Base-by-base conservation (phyloP, 2,888 invertebrate species). In the Ennomos erosarius region DNA sequence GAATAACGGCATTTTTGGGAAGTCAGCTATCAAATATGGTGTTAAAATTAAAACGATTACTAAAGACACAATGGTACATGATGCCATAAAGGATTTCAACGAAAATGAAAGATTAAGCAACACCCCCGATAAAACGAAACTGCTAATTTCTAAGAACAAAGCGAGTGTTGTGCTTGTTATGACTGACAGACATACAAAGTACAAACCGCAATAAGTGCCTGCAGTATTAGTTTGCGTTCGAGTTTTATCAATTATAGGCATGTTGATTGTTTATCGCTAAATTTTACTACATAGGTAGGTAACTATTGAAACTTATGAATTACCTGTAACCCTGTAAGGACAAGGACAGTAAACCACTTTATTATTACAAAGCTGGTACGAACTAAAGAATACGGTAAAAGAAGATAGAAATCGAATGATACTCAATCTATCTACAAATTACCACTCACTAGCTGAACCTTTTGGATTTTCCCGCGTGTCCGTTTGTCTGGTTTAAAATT, bases 91-190 rank as follows among this genome's bases (percentile, higher is more conserved):
- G 64, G 49, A 62, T 59, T 81, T 84, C 79, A 65, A 60, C 67
- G 81, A 78, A 82, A 64, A 65, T 65, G 55, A 74, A 70, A 68
- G 75, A 82, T 82, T 86, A 75, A 79, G 79, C 76, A 84, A 78
- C 70, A 68, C 67, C 71, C 70, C 62, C 69, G 78, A 80, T 79
- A 82, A 86, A 78, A 72, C 73, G 77, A 79, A 78, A 79, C 76
- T 71, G 81, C 76, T 88, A 87, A 88, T 85, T 88, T 82, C 85
- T 71, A 46, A 78, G 84, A 87, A 90, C 83, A 87, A 78, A 70
- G 80, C 78, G 64, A 67, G 63, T 70, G 64, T 73, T 84, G 78
- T 83, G 75, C 60, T 62, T 60, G 60, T 62, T 60, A 67, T 71
- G 63, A 67, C 62, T 60, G 62, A 60, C 69, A 59, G 68, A 59